Evolutionary conservation across 1,140 invertebrate species (phyloP).

Genomic region (Venturia canescens): DNA sequence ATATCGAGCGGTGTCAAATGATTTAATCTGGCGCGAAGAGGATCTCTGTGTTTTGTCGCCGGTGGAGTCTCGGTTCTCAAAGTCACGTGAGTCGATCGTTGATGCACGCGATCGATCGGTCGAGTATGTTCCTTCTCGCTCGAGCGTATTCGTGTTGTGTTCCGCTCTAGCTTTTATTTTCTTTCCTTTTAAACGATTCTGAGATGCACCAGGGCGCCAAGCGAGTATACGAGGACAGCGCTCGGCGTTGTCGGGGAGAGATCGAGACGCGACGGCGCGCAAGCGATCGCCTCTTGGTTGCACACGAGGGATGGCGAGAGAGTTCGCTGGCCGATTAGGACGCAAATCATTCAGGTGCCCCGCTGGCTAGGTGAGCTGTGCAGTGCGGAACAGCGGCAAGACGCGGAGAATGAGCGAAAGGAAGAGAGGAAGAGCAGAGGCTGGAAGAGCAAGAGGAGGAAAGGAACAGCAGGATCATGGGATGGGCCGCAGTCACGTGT

Average conservation of each 20-base stretch:
- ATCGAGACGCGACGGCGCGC: constrained; percentile 22
- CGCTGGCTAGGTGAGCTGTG: constrained; percentile 63
- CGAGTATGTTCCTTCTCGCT: neutral
- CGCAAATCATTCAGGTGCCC: constrained; percentile 69
- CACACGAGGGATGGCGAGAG: constrained; percentile 29
- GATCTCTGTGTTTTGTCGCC: constrained; percentile 33
- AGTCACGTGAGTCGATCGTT: constrained; percentile 1
- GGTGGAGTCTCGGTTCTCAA: constrained; percentile 7
- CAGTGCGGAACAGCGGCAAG: constrained; percentile 40
- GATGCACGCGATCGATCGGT: constrained; percentile 21
- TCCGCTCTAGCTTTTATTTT: neutral
- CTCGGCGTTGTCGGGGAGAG: constrained; percentile 27
- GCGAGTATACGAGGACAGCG: neutral
- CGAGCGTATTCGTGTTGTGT: neutral
- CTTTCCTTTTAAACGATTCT: neutral
- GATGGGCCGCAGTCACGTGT: constrained; percentile 71
- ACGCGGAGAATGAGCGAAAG: neutral
- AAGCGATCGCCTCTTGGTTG: constrained; percentile 4
- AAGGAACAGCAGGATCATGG: constrained; percentile 27
- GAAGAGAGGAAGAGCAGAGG: neutral
- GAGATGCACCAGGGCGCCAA: constrained; percentile 16
- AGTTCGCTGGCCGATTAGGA: constrained; percentile 70
- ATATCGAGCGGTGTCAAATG: neutral
- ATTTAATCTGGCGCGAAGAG: constrained; percentile 14
- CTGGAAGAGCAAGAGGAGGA: neutral